phyloP scores from a whole-genome alignment of 1,140 invertebrate species.

The Wiebesia pumilae region DNA sequence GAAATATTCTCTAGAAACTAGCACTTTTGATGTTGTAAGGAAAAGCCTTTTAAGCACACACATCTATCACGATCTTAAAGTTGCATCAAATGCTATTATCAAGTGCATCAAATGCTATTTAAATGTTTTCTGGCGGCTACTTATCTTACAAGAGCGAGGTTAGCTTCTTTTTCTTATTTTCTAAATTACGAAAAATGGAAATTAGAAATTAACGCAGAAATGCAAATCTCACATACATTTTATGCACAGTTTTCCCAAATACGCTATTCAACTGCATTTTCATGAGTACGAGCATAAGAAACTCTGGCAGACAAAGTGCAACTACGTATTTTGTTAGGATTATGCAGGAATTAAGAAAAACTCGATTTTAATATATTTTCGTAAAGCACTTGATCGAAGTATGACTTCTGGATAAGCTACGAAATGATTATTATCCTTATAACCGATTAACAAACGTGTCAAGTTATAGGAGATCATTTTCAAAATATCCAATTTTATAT shows the following conservation, averaged over 20 bases:
- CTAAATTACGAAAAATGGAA: not conserved
- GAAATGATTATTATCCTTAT: too few relatives aligned
- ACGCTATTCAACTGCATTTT: not conserved
- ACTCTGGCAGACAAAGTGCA: not conserved
- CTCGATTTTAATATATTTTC: not conserved
- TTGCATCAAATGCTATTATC: too few relatives aligned
- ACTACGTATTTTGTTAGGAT: not conserved
- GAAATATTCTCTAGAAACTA: not conserved
- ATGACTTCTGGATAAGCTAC: too few relatives aligned
- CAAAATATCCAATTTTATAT: too few relatives aligned
- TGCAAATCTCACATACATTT: not conserved
- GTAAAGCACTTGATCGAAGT: not conserved
- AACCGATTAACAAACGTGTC: too few relatives aligned
- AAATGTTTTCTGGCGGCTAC: not conserved
- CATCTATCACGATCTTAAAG: not conserved
- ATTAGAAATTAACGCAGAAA: not conserved
- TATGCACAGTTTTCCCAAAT: not conserved
- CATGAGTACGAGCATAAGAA: not conserved
- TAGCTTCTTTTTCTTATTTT: not conserved
- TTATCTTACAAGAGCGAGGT: not conserved
- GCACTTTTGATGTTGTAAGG: not conserved
- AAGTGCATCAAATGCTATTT: not conserved
- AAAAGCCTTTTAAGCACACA: not conserved
- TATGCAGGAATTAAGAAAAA: not conserved
- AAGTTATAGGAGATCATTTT: too few relatives aligned